These are phyloP conservation scores for Drosophila ambigua DNA, from an alignment of 1,140 invertebrate genomes.

Conservation along the genomic window DNA sequence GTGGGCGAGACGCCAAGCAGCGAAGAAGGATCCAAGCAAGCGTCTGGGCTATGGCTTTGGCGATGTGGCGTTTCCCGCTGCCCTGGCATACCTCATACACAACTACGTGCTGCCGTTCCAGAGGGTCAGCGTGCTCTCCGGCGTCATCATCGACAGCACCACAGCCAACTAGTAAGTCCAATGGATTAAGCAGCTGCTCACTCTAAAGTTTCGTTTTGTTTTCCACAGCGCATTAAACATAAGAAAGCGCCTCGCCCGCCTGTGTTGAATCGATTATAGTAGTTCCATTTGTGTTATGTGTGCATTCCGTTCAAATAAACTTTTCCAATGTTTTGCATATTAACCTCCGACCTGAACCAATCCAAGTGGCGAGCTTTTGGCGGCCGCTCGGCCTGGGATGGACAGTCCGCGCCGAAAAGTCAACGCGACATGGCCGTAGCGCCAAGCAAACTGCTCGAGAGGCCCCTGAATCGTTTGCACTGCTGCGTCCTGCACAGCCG, in stretches of 20 bases:
- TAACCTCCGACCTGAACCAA: conserved; percentile 40
- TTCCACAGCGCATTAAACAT: conserved; percentile 34
- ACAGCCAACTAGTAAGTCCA: conserved; percentile 64
- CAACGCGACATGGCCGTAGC: conserved; percentile 47
- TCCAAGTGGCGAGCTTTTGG: background rate
- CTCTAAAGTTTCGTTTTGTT: background rate
- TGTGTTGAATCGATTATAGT: conserved; percentile 18
- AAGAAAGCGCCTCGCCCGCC: conserved; percentile 15
- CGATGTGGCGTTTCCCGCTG: conserved; percentile 37
- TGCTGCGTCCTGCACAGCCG: conserved; percentile 52
- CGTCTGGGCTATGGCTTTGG: conserved; percentile 15
- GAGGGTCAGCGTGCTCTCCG: conserved; percentile 34
- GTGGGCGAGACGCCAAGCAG: conserved; percentile 15
- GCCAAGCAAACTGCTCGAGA: conserved; percentile 50
- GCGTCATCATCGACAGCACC: conserved; percentile 41
- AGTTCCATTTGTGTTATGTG: background rate
- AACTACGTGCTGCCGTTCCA: conserved; percentile 30
- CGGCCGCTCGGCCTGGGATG: background rate
- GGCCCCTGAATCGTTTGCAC: conserved; percentile 33
- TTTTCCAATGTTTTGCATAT: conserved; percentile 34
- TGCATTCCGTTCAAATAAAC: conserved; percentile 8
- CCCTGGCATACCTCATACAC: conserved; percentile 55
- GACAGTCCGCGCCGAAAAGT: conserved; percentile 20
- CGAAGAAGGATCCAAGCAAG: background rate
- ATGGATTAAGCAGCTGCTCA: background rate